Evolutionary conservation across 2,797 vertebrate genomes (phyloP).

Genomic region (Pseudomugil gertrudae): DNA sequence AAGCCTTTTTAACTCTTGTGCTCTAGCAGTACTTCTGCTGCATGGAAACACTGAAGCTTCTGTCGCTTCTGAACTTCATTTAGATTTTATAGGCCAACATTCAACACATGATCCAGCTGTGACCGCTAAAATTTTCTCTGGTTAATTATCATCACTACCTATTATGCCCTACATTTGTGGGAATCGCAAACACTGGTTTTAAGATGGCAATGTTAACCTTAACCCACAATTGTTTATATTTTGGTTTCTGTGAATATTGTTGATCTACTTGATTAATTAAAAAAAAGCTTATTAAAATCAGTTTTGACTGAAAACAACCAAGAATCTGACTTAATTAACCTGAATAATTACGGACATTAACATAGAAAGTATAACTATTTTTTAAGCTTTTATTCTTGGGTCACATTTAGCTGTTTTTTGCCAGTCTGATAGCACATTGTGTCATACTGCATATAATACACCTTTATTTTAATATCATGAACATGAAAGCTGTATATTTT

Average conservation of each 20-base stretch:
- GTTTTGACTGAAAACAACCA: background rate
- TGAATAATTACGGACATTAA: background rate
- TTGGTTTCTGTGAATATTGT: background rate
- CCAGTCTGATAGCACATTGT: background rate
- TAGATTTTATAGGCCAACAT: background rate
- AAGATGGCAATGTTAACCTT: background rate
- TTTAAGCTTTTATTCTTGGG: background rate
- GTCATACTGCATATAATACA: background rate
- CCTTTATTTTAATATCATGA: constrained; percentile 16
- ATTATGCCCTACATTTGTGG: background rate
- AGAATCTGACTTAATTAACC: background rate
- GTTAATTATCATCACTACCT: background rate
- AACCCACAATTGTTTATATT: constrained; percentile 1
- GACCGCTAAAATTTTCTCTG: background rate
- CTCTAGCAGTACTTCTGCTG: background rate
- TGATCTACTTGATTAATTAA: background rate
- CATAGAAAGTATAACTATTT: background rate
- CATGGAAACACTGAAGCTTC: constrained; percentile 7
- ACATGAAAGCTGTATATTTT: constrained; percentile 18
- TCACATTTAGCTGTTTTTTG: background rate
- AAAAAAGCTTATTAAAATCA: background rate
- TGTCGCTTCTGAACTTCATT: background rate
- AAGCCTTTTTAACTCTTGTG: background rate
- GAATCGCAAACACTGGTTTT: background rate
- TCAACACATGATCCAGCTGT: background rate